Conservation (phyloP, 2,888 invertebrate genomes). For the Troilus luridus region DNA sequence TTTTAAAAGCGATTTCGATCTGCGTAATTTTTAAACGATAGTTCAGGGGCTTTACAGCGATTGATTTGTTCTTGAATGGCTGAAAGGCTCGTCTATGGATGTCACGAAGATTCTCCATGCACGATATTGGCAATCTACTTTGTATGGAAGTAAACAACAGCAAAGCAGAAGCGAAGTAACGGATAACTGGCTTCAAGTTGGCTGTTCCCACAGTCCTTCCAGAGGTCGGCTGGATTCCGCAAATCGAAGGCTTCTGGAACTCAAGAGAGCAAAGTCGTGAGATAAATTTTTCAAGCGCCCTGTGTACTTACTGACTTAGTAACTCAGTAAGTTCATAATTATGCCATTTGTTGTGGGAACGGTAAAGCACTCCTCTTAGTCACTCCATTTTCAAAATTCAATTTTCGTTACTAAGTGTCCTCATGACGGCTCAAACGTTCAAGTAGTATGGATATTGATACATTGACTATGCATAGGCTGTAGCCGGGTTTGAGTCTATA, state of each 20-base stretch:
- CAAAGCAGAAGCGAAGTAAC: conserved; percentile 32
- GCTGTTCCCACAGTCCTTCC: background rate
- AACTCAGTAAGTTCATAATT: background rate
- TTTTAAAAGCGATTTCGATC: background rate
- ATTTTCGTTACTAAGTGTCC: background rate
- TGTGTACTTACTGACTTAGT: background rate
- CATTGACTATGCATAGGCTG: background rate
- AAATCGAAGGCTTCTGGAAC: conserved; percentile 34
- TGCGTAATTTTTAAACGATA: background rate
- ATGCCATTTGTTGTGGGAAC: background rate
- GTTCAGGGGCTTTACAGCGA: background rate
- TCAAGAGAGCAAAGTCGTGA: background rate
- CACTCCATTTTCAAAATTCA: background rate
- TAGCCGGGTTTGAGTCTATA: background rate
- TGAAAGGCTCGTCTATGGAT: background rate
- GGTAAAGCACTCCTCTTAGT: background rate
- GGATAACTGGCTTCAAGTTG: background rate
- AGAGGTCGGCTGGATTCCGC: background rate
- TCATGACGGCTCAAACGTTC: background rate
- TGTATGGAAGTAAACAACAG: conserved; percentile 26
- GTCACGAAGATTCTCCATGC: background rate
- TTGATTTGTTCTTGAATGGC: background rate
- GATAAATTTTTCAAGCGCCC: background rate
- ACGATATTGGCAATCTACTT: background rate
- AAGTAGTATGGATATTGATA: background rate